Evolutionary conservation across 2,888 invertebrate genomes (phyloP).

Genomic region (Apotomis betuletana): DNA sequence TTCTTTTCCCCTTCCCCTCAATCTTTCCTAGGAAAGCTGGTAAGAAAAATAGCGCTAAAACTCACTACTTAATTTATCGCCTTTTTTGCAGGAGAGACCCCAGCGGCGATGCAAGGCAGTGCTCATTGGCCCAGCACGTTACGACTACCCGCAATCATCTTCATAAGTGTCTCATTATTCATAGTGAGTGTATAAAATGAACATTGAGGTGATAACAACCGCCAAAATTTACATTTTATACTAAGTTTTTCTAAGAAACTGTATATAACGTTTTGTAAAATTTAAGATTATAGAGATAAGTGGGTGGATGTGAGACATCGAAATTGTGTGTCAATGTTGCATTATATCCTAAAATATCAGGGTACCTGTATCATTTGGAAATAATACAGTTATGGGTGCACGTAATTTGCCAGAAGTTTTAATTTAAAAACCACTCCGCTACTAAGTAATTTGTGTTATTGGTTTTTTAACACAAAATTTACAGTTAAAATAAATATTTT

Average conservation of each 20-base stretch:
- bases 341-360: slow-evolving; percentile 64
- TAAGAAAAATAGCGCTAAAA: too few relatives aligned
- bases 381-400: slow-evolving; percentile 1
- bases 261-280: slow-evolving; percentile 35
- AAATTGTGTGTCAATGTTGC: slow-evolving; percentile 55
- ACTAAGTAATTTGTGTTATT: too few relatives aligned
- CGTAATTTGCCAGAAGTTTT: neutral
- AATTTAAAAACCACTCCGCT: too few relatives aligned
- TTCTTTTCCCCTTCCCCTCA: too few relatives aligned
- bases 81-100: slow-evolving; percentile 88
- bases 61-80: neutral
- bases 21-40: too few relatives aligned
- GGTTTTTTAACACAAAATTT: too few relatives aligned
- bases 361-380: slow-evolving; percentile 55
- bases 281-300: slow-evolving; percentile 2
- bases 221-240: slow-evolving; percentile 25
- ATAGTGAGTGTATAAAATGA: slow-evolving; percentile 34
- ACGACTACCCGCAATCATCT: slow-evolving; percentile 54
- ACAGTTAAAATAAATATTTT: too few relatives aligned
- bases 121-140: slow-evolving; percentile 71
- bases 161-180: slow-evolving; percentile 46
- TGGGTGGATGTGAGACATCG: slow-evolving; percentile 53
- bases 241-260: slow-evolving; percentile 37
- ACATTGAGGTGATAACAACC: slow-evolving; percentile 30
- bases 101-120: slow-evolving; percentile 93